Conservation (phyloP, 2,888 invertebrate species). For the Tipula helvola region DNA sequence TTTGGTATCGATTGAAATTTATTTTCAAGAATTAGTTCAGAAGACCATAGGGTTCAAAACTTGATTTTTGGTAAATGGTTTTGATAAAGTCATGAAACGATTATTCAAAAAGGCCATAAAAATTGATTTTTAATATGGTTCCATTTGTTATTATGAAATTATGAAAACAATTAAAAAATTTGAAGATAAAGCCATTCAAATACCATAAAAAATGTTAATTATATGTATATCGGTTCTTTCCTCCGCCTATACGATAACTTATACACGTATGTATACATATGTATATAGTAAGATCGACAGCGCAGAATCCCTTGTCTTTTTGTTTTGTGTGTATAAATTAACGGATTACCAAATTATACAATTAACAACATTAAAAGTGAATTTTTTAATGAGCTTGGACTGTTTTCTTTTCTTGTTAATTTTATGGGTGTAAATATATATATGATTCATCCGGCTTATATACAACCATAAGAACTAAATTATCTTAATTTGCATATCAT, state of each 20-base stretch:
- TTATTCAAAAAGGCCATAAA: neutral
- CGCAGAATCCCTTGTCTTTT: too few relatives aligned
- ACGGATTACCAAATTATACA: neutral
- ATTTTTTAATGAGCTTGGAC: neutral
- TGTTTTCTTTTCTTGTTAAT: neutral
- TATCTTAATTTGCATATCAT: slow-evolving; percentile 4
- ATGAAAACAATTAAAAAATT: neutral
- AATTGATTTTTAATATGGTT: neutral
- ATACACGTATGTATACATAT: neutral
- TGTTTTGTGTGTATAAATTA: neutral
- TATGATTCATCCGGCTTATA: neutral
- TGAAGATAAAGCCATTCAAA: neutral
- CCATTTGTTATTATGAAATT: neutral
- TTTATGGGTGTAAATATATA: neutral
- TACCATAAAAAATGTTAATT: neutral
- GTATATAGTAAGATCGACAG: neutral
- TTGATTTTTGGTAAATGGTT: neutral
- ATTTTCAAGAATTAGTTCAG: too few relatives aligned
- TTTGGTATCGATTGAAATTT: too few relatives aligned
- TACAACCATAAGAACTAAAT: neutral
- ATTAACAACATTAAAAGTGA: neutral
- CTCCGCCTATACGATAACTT: neutral
- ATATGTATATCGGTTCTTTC: neutral
- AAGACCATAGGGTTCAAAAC: neutral
- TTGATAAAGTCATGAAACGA: neutral